Conservation (phyloP, 2,797 vertebrate genomes). For the Pangasius djambal region DNA sequence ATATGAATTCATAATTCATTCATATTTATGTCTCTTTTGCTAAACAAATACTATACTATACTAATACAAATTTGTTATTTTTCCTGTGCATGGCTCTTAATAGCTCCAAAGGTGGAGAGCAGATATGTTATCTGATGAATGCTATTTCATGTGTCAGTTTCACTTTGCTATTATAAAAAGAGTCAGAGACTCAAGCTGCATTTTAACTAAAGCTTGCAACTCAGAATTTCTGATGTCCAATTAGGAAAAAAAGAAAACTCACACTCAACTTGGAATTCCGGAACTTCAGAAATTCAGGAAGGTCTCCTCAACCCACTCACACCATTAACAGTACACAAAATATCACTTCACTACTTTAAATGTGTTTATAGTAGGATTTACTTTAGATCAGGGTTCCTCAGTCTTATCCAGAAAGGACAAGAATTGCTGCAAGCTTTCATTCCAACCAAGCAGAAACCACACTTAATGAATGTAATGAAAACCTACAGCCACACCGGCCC, state of each 20-base stretch:
- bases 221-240: neutral
- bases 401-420: neutral
- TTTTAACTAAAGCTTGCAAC: neutral
- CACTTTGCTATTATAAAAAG: conserved; percentile 16
- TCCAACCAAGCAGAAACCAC: neutral
- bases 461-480: neutral
- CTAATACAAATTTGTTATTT: neutral
- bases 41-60: too few relatives aligned
- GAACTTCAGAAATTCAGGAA: neutral
- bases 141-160: conserved; percentile 38
- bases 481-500: neutral
- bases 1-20: too few relatives aligned
- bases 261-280: neutral
- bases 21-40: too few relatives aligned
- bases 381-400: neutral
- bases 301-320: neutral
- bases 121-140: conserved; percentile 63
- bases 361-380: neutral
- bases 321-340: neutral
- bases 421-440: neutral
- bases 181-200: neutral
- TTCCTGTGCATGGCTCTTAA: conserved; percentile 65
- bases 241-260: neutral
- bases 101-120: conserved; percentile 61
- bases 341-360: neutral